These are phyloP conservation scores for Hassar affinis DNA, from an alignment of 2,113 vertebrate genomes.

Conservation along the genomic window DNA sequence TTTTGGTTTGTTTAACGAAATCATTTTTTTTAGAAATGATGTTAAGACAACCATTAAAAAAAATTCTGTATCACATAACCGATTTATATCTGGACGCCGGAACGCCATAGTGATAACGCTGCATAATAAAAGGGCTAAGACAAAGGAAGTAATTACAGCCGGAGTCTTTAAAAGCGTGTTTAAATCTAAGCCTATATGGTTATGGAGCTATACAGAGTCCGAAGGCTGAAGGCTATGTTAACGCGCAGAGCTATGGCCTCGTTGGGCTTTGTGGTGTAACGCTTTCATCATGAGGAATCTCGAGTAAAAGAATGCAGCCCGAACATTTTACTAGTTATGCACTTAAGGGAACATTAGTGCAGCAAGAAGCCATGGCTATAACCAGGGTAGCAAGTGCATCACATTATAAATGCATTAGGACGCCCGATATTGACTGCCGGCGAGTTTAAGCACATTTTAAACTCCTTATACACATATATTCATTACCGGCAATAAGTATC, in stretches of 20 bases:
- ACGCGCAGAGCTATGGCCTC: constrained; percentile 37
- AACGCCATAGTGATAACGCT: background rate
- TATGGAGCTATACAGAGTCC: constrained; percentile 36
- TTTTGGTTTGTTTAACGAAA: constrained; percentile 36
- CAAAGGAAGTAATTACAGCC: background rate
- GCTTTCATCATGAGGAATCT: constrained; percentile 38
- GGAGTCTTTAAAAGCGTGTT: background rate
- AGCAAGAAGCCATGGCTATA: constrained; percentile 18
- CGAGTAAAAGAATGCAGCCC: constrained; percentile 22
- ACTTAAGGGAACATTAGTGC: constrained; percentile 36
- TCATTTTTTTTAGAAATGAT: constrained; percentile 21
- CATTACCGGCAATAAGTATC: constrained; percentile 73
- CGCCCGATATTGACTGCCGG: background rate
- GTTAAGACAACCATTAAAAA: background rate
- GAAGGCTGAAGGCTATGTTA: constrained; percentile 35
- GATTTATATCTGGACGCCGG: background rate
- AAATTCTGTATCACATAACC: background rate
- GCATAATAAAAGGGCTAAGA: constrained; percentile 4
- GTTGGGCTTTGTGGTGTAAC: constrained; percentile 39
- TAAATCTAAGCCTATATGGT: background rate
- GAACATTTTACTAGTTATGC: constrained; percentile 32
- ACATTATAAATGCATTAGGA: constrained; percentile 35
- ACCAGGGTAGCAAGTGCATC: constrained; percentile 1
- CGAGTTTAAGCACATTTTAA: constrained; percentile 19
- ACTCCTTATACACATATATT: constrained; percentile 58